A percentile compares a stretch with the other conserved stretches of the same genome.
phyloP scores from a whole-genome alignment of 2,113 vertebrate species.

The Petromus typicus region DNA sequence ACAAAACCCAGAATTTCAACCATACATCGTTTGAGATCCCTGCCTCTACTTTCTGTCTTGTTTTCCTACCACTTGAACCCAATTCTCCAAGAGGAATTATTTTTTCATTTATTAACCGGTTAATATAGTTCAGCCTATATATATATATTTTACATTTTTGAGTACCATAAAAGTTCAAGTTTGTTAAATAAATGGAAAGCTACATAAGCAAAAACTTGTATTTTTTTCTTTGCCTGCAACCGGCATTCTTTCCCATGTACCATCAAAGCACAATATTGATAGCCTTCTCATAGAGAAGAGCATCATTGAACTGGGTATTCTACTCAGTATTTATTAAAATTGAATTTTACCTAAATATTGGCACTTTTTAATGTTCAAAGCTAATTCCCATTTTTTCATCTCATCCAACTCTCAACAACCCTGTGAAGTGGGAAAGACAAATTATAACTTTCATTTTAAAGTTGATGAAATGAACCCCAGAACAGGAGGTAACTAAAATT shows the following conservation, averaged over 20 bases:
- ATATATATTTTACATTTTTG: conserved; percentile 23
- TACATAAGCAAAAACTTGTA: conserved; percentile 7
- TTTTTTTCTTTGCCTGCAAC: conserved; percentile 64
- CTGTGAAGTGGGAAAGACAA: background rate
- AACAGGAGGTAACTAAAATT: background rate
- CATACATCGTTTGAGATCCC: background rate
- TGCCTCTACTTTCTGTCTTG: background rate
- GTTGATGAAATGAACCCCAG: background rate
- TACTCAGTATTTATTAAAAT: conserved; percentile 59
- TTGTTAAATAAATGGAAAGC: conserved; percentile 47
- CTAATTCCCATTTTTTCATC: conserved; percentile 8
- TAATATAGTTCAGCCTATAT: conserved; percentile 14
- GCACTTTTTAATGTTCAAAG: conserved; percentile 60
- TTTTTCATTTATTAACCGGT: conserved; percentile 48
- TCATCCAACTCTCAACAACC: conserved; percentile 33
- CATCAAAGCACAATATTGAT: conserved; percentile 70
- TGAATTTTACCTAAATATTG: conserved; percentile 62
- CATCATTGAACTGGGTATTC: conserved; percentile 41
- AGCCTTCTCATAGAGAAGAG: conserved; percentile 27
- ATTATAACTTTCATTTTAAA: conserved; percentile 10
- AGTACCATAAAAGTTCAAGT: conserved; percentile 23
- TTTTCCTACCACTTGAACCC: background rate
- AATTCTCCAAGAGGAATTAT: background rate
- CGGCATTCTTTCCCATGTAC: conserved; percentile 15
- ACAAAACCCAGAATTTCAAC: background rate